Evolutionary conservation across 2,888 invertebrate species (phyloP), one percentile per base, ranked within the genome.

Genomic region (Iselma pallidipennis): DNA sequence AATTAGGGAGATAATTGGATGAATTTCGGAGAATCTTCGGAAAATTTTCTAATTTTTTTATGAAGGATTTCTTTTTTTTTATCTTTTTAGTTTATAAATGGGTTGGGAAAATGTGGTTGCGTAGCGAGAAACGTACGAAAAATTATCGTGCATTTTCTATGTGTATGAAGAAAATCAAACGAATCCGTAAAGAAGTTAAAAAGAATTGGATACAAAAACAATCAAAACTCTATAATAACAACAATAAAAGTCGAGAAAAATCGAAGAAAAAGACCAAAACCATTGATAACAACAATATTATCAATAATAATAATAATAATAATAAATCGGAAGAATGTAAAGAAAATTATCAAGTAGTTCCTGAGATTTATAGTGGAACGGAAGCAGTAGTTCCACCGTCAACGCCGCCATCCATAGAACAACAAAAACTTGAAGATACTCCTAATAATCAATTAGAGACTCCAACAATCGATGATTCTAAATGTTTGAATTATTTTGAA

Each of bases 101-200:
- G 73, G 69, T 68, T 56, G 63, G 63, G 68, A 78, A 68, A 61
- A 89, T 89, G 89, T 88, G 88, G 86, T 82, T 89, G 78, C 85
- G 89, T 80, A 89, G 88, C 80, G 87, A 88, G 74, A 87, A 87
- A 77, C 85, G 86, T 77, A 86, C 85, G 82, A 85, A 85, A 71
- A 83, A 84, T 78, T 82, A 85, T 81, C 78, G 74, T 59, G 73
- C 78, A 67, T 76, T 79, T 62, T 70, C 74, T 31, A 65, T 78
- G 59, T 75, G 74, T 59, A 63, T 73, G 49, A 75, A 66, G 59
- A 76, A 73, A 64, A 64, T 74, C 52, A 74, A 72, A 63, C 75
- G 72, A 65, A 66, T 70, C 6, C 72, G 68, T 9, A 66, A 57
- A 72, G 68, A 67, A 59, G 67, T 21, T 59, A 73, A 37, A 73